These are phyloP conservation scores for Tinamus major DNA, from an alignment of 2,797 vertebrate genomes.

Conservation along the genomic window DNA sequence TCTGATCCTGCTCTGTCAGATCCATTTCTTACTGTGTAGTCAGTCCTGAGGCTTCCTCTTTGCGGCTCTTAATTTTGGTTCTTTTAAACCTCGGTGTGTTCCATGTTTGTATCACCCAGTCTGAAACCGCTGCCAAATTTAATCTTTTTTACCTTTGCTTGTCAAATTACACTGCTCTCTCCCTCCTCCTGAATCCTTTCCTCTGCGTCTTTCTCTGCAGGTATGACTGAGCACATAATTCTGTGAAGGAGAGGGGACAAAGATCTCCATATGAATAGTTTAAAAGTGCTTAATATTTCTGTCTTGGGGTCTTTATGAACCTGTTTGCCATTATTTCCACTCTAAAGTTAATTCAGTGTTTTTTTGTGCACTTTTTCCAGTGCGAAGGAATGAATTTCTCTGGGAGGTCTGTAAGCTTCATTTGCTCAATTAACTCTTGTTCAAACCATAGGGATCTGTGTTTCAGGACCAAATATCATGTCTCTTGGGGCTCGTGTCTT, in stretches of 20 bases:
- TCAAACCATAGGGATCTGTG: background rate
- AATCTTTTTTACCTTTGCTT: background rate
- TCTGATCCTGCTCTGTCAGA: conserved; percentile 13
- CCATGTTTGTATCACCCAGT: background rate
- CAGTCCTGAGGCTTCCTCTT: background rate
- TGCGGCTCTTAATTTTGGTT: background rate
- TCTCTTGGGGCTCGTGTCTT: background rate
- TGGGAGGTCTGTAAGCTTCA: background rate
- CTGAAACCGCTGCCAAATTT: conserved; percentile 8
- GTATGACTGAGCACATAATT: background rate
- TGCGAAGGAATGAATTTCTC: background rate
- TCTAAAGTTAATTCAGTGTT: background rate
- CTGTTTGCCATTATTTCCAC: background rate
- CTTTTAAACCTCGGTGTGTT: conserved; percentile 21
- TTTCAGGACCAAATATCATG: background rate
- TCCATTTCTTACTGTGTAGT: background rate
- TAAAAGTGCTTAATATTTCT: background rate
- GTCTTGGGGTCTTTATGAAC: background rate
- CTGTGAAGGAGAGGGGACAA: background rate
- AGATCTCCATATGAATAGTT: background rate
- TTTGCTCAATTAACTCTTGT: background rate
- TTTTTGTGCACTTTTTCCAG: background rate
- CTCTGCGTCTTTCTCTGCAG: background rate
- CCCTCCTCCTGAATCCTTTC: background rate
- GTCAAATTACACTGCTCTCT: background rate